Evolutionary conservation across 2,797 vertebrate species (phyloP).

Genomic region (Lepus oiostolus): DNA sequence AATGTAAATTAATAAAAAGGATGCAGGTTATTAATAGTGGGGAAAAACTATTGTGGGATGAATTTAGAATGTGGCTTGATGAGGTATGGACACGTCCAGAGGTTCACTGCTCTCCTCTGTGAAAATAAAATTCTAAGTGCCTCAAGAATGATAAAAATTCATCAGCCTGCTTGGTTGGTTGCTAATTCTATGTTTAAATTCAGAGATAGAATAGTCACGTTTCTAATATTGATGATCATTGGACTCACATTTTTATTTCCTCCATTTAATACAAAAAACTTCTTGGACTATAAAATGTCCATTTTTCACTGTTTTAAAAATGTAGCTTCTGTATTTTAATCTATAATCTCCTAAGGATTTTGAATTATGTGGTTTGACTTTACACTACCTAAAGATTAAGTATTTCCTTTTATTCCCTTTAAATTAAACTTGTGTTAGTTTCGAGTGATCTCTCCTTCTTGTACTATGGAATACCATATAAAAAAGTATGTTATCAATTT

Average conservation of each 20-base stretch:
- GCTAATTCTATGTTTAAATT: background rate
- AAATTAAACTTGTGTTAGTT: constrained; percentile 89
- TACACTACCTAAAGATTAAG: constrained; percentile 85
- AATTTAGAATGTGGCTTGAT: background rate
- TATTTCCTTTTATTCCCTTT: constrained; percentile 86
- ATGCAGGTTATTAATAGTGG: background rate
- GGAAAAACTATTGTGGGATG: background rate
- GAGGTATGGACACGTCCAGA: background rate
- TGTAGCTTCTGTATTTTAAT: constrained; percentile 82
- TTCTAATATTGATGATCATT: background rate
- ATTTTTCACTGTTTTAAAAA: constrained; percentile 79
- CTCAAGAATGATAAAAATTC: constrained; percentile 15
- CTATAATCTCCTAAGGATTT: constrained; percentile 83
- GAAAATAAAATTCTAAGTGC: constrained; percentile 44
- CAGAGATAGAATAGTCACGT: background rate
- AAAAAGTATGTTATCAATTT: constrained; percentile 86
- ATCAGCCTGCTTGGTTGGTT: background rate
- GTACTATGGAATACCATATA: constrained; percentile 83
- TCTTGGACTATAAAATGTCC: constrained; percentile 77
- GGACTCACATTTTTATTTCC: constrained; percentile 12
- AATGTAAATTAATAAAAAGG: constrained; percentile 31
- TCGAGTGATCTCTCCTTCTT: constrained; percentile 86
- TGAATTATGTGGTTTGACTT: constrained; percentile 87
- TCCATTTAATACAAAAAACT: constrained; percentile 53
- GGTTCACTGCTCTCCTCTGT: background rate